phyloP scores from a whole-genome alignment of 2,888 invertebrate genomes.

The Corythucha ciliata region DNA sequence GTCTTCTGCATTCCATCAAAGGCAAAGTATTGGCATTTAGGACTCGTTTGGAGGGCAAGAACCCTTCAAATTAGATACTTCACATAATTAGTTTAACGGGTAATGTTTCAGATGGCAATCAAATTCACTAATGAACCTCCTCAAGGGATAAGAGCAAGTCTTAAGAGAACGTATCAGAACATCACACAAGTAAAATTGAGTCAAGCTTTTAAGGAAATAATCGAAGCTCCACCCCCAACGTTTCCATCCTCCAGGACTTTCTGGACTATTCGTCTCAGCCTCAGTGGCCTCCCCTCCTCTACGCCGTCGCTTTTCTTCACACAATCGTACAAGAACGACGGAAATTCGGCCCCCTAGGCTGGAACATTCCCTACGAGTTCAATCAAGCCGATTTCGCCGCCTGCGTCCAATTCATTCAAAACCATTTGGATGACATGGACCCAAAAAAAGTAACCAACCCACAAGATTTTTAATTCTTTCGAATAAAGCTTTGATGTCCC shows the following conservation, averaged over 20 bases:
- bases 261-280: constrained; percentile 82
- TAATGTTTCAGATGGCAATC: constrained; percentile 73
- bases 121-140: constrained; percentile 98
- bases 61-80: too few relatives aligned
- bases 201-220: constrained; percentile 2
- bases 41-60: too few relatives aligned
- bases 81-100: too few relatives aligned
- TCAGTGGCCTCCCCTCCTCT: constrained; percentile 89
- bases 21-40: not conserved
- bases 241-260: constrained; percentile 54
- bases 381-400: constrained; percentile 94
- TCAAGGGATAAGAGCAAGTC: constrained; percentile 85
- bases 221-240: not conserved
- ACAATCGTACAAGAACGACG: constrained; percentile 90
- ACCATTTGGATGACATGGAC: constrained; percentile 93
- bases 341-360: constrained; percentile 92
- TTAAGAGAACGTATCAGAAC: constrained; percentile 85
- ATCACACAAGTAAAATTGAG: constrained; percentile 53
- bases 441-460: constrained; percentile 60
- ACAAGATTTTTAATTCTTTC: not conserved
- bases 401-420: constrained; percentile 90
- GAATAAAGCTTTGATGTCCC: not conserved
- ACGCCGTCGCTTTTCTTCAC: constrained; percentile 89
- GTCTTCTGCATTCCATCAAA: not conserved
- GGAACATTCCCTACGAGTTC: constrained; percentile 96